These are phyloP conservation scores for Dipodomys spectabilis DNA, from an alignment of 2,113 vertebrate genomes.

Conservation along the genomic window DNA sequence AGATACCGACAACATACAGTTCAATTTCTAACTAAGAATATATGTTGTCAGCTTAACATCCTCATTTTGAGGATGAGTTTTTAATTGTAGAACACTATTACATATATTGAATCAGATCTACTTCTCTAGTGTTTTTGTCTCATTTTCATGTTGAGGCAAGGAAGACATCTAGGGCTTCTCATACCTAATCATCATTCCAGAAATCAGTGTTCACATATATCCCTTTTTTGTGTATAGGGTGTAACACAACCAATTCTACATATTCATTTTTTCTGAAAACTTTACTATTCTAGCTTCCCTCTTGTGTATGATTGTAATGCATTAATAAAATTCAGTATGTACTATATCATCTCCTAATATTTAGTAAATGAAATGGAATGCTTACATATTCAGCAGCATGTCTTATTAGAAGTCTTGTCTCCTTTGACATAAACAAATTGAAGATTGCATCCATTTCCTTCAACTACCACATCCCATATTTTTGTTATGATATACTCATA, in stretches of 20 bases:
- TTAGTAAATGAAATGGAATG: slow-evolving; percentile 7
- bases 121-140: not conserved
- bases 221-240: not conserved
- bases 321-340: not conserved
- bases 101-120: not conserved
- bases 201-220: not conserved
- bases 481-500: not conserved
- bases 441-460: not conserved
- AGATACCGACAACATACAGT: not conserved
- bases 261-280: not conserved
- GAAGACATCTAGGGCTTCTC: not conserved
- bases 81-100: not conserved
- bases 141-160: not conserved
- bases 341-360: not conserved
- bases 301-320: not conserved
- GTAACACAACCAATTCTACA: not conserved
- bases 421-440: not conserved
- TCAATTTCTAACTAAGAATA: not conserved
- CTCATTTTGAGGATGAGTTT: not conserved
- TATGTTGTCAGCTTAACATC: not conserved
- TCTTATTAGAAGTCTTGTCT: not conserved
- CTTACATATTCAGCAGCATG: not conserved
- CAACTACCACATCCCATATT: not conserved
- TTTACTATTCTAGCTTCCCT: not conserved
- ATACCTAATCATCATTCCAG: not conserved